A percentile compares a stretch with the other conserved stretches of the same genome.
Evolutionary conservation across 1,140 invertebrate species (phyloP).

Genomic region (Carcinoscorpius rotundicauda): DNA sequence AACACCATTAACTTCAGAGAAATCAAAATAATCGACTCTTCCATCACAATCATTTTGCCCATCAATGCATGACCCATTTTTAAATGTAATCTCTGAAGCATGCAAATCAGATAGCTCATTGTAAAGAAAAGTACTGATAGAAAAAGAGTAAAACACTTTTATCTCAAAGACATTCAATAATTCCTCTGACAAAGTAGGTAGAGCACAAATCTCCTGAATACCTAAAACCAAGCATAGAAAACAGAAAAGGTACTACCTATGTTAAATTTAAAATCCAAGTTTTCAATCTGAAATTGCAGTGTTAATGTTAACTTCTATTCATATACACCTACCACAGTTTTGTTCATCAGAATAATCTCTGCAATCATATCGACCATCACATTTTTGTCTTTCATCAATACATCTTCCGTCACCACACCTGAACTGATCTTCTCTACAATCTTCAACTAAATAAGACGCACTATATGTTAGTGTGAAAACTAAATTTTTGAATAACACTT

Average conservation of each 20-base stretch:
- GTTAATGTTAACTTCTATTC: background rate
- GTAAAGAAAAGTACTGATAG: background rate
- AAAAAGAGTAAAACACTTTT: background rate
- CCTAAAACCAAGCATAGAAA: too few relatives aligned
- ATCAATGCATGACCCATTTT: conserved; percentile 51
- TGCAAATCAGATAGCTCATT: background rate
- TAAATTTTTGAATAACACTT: too few relatives aligned
- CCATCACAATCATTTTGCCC: conserved; percentile 62
- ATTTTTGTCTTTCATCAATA: conserved; percentile 23
- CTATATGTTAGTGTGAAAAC: too few relatives aligned
- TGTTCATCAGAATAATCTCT: conserved; percentile 25
- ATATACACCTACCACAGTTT: conserved; percentile 25
- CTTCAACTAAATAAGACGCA: background rate
- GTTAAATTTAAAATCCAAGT: too few relatives aligned
- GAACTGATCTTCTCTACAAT: conserved; percentile 27
- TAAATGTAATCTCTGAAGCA: conserved; percentile 35
- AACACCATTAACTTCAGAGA: conserved; percentile 72
- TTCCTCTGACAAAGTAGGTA: too few relatives aligned
- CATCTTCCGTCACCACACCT: conserved; percentile 20
- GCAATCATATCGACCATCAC: conserved; percentile 26
- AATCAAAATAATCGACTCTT: conserved; percentile 75
- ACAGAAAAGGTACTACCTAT: too few relatives aligned
- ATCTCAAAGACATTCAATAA: too few relatives aligned
- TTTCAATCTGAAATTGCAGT: too few relatives aligned
- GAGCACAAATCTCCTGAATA: too few relatives aligned